These are phyloP conservation scores for Phortica variegata DNA, from an alignment of 1,140 invertebrate species.

Conservation along the genomic window DNA sequence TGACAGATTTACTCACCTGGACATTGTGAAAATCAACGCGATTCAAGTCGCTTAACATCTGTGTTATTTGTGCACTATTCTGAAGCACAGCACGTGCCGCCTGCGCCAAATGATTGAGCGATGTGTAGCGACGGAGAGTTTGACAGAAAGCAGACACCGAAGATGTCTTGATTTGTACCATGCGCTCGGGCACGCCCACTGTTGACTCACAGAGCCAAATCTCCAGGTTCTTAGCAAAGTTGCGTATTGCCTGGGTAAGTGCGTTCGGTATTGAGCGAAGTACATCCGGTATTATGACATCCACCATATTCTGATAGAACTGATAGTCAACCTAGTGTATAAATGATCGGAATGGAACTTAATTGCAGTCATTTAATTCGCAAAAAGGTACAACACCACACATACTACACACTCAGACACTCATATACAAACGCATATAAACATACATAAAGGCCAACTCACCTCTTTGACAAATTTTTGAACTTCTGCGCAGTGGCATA, in stretches of 20 bases:
- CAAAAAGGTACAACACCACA: background rate
- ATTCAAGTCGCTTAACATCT: constrained; percentile 97
- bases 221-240: constrained; percentile 90
- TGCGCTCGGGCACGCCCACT: constrained; percentile 79
- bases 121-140: constrained; percentile 93
- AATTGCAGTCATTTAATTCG: constrained; percentile 2
- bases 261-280: constrained; percentile 90
- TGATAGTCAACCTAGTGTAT: constrained; percentile 78
- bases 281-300: constrained; percentile 95
- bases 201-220: constrained; percentile 84
- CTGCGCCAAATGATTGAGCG: constrained; percentile 94
- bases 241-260: constrained; percentile 89
- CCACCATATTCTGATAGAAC: constrained; percentile 95
- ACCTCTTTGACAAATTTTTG: constrained; percentile 62
- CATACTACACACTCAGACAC: background rate
- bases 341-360: no score
- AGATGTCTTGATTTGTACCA: constrained; percentile 80
- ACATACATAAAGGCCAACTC: constrained; percentile 9
- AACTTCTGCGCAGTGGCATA: constrained; percentile 61
- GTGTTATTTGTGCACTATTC: constrained; percentile 91
- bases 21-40: constrained; percentile 97
- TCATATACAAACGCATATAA: background rate
- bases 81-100: constrained; percentile 94
- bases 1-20: constrained; percentile 63
- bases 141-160: constrained; percentile 93